Percentiles rank a stretch among this genome's conserved stretches.
Evolutionary conservation across 2,888 invertebrate species (phyloP).

Genomic region (Cinara cedri): DNA sequence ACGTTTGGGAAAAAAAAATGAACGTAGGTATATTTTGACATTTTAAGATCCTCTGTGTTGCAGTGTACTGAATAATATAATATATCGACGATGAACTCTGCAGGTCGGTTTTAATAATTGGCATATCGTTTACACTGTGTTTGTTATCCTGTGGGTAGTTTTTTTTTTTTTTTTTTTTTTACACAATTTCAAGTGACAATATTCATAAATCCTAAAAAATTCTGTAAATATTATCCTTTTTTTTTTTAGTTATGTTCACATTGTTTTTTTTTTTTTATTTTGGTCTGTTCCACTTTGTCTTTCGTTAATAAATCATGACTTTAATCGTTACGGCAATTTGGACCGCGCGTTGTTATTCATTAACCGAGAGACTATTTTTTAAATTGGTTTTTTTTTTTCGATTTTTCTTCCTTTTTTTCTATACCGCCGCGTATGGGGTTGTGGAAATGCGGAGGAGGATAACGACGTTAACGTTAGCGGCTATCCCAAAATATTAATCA

Average conservation of each 20-base stretch:
- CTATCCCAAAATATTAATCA: slow-evolving; percentile 55
- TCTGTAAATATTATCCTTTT: slow-evolving; percentile 33
- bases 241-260: slow-evolving; percentile 26
- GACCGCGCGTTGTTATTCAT: slow-evolving; percentile 45
- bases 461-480: slow-evolving; percentile 52
- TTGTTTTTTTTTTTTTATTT: slow-evolving; percentile 48
- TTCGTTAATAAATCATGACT: slow-evolving; percentile 45
- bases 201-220: slow-evolving; percentile 47
- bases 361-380: slow-evolving; percentile 16
- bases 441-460: slow-evolving; percentile 17
- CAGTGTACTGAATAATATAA: slow-evolving; percentile 5
- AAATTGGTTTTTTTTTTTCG: slow-evolving; percentile 31
- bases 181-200: slow-evolving; percentile 45
- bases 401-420: neutral
- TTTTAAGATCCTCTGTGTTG: neutral
- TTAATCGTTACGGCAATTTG: slow-evolving; percentile 44
- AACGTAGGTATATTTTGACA: neutral
- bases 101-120: neutral
- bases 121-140: neutral
- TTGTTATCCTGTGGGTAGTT: neutral
- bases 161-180: slow-evolving; percentile 22
- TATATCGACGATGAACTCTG: neutral
- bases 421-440: neutral
- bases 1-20: neutral
- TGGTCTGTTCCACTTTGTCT: too few relatives aligned